Evolutionary conservation across 2,797 vertebrate genomes (phyloP).

Genomic region (Channa striata): DNA sequence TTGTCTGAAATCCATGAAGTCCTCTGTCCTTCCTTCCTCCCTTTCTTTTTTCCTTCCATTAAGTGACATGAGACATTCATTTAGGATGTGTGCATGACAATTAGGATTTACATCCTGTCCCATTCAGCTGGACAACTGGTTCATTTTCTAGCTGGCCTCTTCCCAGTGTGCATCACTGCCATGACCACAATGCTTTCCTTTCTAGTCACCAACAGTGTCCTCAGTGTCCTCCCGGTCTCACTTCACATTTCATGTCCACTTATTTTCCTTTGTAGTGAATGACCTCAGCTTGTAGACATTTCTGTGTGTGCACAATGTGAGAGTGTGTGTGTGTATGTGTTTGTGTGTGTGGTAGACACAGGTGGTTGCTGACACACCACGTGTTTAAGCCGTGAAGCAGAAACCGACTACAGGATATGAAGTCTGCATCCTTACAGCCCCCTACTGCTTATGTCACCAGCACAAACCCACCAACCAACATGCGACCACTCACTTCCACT

Average conservation of each 20-base stretch:
- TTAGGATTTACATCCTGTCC: constrained; percentile 51
- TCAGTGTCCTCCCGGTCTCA: constrained; percentile 53
- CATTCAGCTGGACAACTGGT: constrained; percentile 35
- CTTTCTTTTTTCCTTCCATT: constrained; percentile 32
- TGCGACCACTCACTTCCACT: constrained; percentile 14
- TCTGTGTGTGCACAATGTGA: constrained; percentile 1
- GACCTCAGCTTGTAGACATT: constrained; percentile 51
- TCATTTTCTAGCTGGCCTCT: constrained; percentile 53
- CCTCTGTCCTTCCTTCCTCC: background rate
- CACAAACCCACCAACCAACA: constrained; percentile 18
- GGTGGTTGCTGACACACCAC: constrained; percentile 55
- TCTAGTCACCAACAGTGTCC: constrained; percentile 66
- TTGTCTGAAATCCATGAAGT: constrained; percentile 27
- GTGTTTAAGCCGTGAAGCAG: constrained; percentile 37
- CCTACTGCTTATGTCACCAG: constrained; percentile 26
- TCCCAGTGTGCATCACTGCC: constrained; percentile 68
- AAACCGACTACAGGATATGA: constrained; percentile 69
- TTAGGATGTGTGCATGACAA: constrained; percentile 43
- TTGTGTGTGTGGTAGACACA: constrained; percentile 27
- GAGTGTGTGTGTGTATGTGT: constrained; percentile 18
- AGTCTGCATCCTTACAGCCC: constrained; percentile 9
- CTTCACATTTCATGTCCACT: constrained; percentile 54
- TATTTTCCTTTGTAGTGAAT: constrained; percentile 45
- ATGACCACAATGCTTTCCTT: constrained; percentile 72
- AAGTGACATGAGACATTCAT: constrained; percentile 23